Percentiles rank a stretch among this genome's conserved stretches.
These are phyloP conservation scores for Papilio demoleus DNA, from an alignment of 2,888 invertebrate genomes.

Conservation along the genomic window DNA sequence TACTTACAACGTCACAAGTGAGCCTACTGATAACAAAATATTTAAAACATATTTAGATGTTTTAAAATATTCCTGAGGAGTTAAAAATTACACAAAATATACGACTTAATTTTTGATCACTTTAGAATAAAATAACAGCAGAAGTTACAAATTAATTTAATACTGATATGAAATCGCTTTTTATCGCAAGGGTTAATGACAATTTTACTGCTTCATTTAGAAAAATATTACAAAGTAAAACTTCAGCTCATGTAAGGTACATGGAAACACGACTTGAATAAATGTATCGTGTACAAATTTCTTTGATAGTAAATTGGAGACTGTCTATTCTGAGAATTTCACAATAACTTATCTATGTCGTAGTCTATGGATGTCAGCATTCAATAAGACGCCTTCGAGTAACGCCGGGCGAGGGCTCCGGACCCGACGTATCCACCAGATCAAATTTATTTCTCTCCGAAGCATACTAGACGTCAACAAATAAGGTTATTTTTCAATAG, in stretches of 20 bases:
- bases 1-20: neutral
- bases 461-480: conserved; percentile 79
- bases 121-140: no score
- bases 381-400: conserved; percentile 68
- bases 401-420: conserved; percentile 51
- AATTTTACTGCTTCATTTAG: neutral
- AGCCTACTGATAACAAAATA: neutral
- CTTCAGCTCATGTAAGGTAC: neutral
- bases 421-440: conserved; percentile 69
- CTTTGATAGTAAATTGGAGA: conserved; percentile 19
- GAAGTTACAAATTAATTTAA: no score
- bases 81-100: no score
- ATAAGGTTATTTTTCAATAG: conserved; percentile 79
- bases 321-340: conserved; percentile 34
- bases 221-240: neutral
- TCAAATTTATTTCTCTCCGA: conserved; percentile 77
- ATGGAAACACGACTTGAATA: conserved; percentile 16
- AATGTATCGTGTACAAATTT: conserved; percentile 8
- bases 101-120: no score
- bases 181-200: neutral
- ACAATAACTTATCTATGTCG: conserved; percentile 39
- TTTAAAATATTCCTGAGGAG: no score
- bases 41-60: neutral
- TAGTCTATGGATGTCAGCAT: conserved; percentile 55
- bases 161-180: neutral